Conservation (phyloP, 2,113 vertebrate genomes). For the Pagrus major region DNA sequence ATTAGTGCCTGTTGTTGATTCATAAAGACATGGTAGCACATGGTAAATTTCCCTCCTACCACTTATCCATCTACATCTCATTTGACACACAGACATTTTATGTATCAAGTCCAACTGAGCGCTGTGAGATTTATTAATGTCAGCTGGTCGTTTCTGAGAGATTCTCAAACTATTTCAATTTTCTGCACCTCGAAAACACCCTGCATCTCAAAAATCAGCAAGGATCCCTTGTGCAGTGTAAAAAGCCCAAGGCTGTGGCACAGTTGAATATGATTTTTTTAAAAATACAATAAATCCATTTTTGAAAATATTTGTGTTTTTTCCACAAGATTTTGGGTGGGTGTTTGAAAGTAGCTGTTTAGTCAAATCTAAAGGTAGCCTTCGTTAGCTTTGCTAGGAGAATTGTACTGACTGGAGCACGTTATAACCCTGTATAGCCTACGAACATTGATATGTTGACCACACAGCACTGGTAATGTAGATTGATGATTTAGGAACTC, state of each 20-base stretch:
- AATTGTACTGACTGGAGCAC: no score
- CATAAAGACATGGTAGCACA: conserved; percentile 30
- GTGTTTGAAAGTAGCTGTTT: no score
- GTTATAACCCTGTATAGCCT: no score
- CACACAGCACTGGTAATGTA: no score
- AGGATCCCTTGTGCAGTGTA: background rate
- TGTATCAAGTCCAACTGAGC: background rate
- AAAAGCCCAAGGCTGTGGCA: background rate
- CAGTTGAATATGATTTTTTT: background rate
- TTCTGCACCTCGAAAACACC: background rate
- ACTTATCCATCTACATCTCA: background rate
- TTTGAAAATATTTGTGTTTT: no score
- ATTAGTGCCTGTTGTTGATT: conserved; percentile 58
- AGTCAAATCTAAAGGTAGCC: no score
- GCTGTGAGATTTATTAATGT: background rate
- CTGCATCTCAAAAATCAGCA: background rate
- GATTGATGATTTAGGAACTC: no score
- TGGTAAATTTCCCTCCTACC: conserved; percentile 1
- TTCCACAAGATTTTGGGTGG: no score
- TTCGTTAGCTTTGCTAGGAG: no score
- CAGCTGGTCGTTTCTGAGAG: background rate
- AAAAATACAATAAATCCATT: no score
- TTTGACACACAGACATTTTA: no score
- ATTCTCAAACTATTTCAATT: background rate
- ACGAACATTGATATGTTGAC: no score